Evolutionary conservation across 1,140 invertebrate species (phyloP), one percentile per base, ranked within the genome.

Genomic region (Pachypsylla venusta): DNA sequence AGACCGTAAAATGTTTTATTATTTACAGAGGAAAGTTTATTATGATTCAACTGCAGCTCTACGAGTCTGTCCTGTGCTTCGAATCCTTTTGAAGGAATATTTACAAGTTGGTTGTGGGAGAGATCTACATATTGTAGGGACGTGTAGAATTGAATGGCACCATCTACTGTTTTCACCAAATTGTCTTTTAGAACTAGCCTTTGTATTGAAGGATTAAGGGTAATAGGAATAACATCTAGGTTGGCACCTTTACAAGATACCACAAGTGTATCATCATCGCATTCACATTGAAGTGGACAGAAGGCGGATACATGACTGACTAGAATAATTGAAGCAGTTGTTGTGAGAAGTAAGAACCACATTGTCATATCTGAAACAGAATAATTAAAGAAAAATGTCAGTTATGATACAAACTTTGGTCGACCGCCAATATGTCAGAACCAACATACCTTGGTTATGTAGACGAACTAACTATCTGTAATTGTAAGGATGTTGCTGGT

Each of bases 141-240:
- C 0, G 81, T 78, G 69, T 93, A 93, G 71, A 93, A 91, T 64
- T 85, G 83, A 68, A 93, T 87, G 1, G 85, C 86, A 10, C 82
- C 82, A 69, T 90, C 87, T 40, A 93, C 85, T 19, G 82, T 85
- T 69, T 88, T 88, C 65, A 93, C 89, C 64, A 81, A 81, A 69
- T 91, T 93, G 67, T 86, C 87, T 64, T 82, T 81, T 26, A 93
- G 79, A 53, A 87, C 81, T 57, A 91, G 79, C 22, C 86, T 76
- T 69, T 88, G 84, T 57, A 93, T 87, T 63, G 83, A 85, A 2
- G 91, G 91, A 72, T 93, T 94, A 40, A 94, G 75, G 1, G 89
- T 87, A 63, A 93, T 93, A 30, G 90, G 91, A 42, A 93, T 81
- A 14, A 91, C 85, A 71, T 92, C 88, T 39, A 93, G 74, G 60